A percentile compares a stretch with the other conserved stretches of the same genome.
Conservation (phyloP, 2,888 invertebrate species). For the Polydrusus cervinus region DNA sequence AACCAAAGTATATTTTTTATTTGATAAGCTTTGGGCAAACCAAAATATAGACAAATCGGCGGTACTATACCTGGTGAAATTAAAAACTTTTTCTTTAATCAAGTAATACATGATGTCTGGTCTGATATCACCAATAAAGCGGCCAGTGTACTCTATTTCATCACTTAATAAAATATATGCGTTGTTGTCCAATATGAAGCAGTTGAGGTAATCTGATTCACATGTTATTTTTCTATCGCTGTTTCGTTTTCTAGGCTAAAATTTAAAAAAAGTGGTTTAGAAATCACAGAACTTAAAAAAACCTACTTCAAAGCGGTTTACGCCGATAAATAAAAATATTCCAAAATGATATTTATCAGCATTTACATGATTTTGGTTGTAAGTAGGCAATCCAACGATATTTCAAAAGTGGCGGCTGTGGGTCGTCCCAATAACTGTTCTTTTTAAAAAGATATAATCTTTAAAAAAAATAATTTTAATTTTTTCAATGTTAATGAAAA, state of each 20-base stretch:
- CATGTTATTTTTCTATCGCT: conserved; percentile 67
- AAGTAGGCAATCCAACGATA: no score
- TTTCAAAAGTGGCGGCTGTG: no score
- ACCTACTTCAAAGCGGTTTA: background rate
- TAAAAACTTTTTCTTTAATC: conserved; percentile 84
- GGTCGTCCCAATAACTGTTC: no score
- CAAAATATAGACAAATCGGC: no score
- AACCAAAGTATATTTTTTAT: no score
- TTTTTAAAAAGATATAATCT: no score
- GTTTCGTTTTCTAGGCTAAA: conserved; percentile 35
- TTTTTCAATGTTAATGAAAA: no score
- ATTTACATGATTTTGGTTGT: no score
- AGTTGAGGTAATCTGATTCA: conserved; percentile 80
- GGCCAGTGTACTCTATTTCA: conserved; percentile 72
- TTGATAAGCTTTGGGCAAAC: no score
- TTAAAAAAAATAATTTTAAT: no score
- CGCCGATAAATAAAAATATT: no score
- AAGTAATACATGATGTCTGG: conserved; percentile 82
- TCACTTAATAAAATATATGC: conserved; percentile 90
- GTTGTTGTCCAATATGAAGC: conserved; percentile 91
- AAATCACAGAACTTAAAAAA: background rate
- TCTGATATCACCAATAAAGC: conserved; percentile 88
- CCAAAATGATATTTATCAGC: no score
- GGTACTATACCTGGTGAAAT: conserved; percentile 72
- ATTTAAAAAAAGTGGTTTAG: background rate